Base-by-base conservation (phyloP, 1,140 invertebrate species). In the Papilio glaucus region DNA sequence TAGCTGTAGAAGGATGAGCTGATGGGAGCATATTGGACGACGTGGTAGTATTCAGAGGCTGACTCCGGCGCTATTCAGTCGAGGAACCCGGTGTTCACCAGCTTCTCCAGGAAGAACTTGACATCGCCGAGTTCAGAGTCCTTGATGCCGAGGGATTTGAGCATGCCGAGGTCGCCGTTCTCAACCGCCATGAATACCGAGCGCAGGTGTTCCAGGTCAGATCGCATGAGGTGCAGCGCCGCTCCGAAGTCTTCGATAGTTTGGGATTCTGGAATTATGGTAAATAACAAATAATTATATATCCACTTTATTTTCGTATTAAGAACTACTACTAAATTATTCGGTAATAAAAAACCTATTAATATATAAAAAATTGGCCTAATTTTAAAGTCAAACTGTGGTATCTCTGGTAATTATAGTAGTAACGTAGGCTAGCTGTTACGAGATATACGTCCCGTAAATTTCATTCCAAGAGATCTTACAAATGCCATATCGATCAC, bases 171-270 rank as follows among this genome's bases (percentile, higher is more conserved):
- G 89, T 98, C 98, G 4, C 98, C 98, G 84, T 98, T 98, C 85
- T 99, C 97, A n/a, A 99, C 98, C 0, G 98, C 98, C 95, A 98
- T 97, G 91, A 99, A 98, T 9, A 99, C 98, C 3, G 97, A 97
- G 84, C 98, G 96, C 75, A 99, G 94, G 86, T 99, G 98, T 85
- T 98, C 98, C 80, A 98, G 92, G 88, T 99, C 98, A 2, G 96
- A 96, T 74, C 97, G 94, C 95, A 97, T 96, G 85, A 98, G 91
- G 83, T 98, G 96, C 15, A 98, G 93, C 10, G 97, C 97, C 12
- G 96, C 96, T 4, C 97, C 97, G 83, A 98, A 98, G 86, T 98
- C 97, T 91, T 99, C 98, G 85, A 99, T 98, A 10, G 98, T 99
- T 93, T 99, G 98, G 13, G 98, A 99, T 94, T 99, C 98, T 98